phyloP scores from a whole-genome alignment of 2,888 invertebrate species.

The Antheraea assamensis region DNA sequence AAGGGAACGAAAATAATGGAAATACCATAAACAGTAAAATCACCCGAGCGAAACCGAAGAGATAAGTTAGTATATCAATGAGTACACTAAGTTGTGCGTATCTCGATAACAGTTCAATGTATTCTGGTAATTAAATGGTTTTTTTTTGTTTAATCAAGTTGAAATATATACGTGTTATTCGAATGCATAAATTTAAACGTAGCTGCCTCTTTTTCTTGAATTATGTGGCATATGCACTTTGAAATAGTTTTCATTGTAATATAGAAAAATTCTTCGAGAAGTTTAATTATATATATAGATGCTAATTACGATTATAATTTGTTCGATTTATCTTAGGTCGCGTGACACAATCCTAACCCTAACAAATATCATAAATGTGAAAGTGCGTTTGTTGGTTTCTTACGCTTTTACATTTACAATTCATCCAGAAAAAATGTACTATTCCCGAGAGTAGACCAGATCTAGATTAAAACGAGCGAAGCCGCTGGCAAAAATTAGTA shows the following conservation, averaged over 20 bases:
- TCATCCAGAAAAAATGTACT: no score
- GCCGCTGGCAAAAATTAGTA: no score
- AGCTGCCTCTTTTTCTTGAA: background rate
- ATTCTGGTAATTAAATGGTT: slow-evolving; percentile 9
- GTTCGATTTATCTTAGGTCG: background rate
- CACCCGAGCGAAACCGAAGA: background rate
- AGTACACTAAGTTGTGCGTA: background rate
- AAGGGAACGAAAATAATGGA: background rate
- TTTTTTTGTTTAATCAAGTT: slow-evolving; percentile 7
- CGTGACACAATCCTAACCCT: no score
- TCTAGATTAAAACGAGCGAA: no score
- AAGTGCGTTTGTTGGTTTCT: no score
- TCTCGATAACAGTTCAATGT: background rate
- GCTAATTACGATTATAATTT: no score
- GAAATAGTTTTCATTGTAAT: background rate
- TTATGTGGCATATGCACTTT: background rate
- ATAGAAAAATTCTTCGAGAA: background rate
- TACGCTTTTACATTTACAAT: no score
- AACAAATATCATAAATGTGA: no score
- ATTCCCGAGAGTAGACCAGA: no score
- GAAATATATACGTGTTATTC: background rate
- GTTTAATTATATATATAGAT: no score
- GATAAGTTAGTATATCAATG: background rate
- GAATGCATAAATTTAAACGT: background rate
- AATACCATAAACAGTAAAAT: background rate